A percentile compares a stretch with the other conserved stretches of the same genome.
These are phyloP conservation scores for Tethya wilhelma DNA, from an alignment of 37 sponge, comb jelly and placozoan genomes.

Conservation along the genomic window DNA sequence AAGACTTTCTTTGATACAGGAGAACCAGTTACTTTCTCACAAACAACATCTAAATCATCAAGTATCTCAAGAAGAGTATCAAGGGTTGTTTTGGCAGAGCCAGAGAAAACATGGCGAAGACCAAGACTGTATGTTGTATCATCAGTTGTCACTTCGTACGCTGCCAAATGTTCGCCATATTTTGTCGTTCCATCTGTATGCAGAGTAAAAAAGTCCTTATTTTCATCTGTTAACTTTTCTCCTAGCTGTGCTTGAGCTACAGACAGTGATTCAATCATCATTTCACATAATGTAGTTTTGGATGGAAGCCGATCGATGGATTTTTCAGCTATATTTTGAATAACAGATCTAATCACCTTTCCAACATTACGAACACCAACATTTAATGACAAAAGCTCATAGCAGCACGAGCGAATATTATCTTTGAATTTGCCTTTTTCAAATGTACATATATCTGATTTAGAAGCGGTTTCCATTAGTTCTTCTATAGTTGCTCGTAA, in stretches of 20 bases:
- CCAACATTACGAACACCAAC: neutral
- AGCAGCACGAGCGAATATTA: too few relatives aligned
- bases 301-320: neutral
- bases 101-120: slow-evolving; percentile 46
- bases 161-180: neutral
- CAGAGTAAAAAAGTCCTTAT: neutral
- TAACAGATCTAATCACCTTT: neutral
- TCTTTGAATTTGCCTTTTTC: too few relatives aligned
- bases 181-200: neutral
- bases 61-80: slow-evolving; percentile 41
- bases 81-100: slow-evolving; percentile 38
- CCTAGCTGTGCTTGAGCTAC: too few relatives aligned
- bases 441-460: too few relatives aligned
- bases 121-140: slow-evolving; percentile 11
- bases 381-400: slow-evolving; percentile 3
- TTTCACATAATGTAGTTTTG: neutral
- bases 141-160: neutral
- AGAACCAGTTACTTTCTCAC: neutral
- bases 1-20: slow-evolving; percentile 28
- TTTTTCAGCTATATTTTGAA: neutral
- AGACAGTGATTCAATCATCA: neutral
- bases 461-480: too few relatives aligned
- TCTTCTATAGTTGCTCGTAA: too few relatives aligned
- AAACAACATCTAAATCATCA: slow-evolving; percentile 37
- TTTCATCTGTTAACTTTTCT: neutral